Evolutionary conservation across 2,797 vertebrate genomes (phyloP).

Genomic region (Diglossa cyanea): DNA sequence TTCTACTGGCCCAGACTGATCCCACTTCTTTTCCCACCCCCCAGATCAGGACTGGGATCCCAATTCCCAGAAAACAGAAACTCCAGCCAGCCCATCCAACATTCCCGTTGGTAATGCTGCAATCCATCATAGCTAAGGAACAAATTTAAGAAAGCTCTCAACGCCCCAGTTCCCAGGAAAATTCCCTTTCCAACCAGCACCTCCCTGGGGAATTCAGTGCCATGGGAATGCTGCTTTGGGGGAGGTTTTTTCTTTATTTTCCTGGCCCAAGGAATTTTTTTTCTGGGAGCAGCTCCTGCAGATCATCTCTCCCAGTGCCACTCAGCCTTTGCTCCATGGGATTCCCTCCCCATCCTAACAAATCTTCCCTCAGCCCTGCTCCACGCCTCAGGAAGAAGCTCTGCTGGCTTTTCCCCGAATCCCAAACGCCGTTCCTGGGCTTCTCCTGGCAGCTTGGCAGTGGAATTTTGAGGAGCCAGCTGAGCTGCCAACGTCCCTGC

Average conservation of each 20-base stretch:
- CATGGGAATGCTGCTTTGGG: background rate
- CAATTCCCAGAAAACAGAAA: background rate
- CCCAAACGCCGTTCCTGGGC: accelerated
- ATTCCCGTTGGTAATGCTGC: background rate
- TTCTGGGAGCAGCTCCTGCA: background rate
- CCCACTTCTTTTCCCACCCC: background rate
- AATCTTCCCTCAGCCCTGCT: background rate
- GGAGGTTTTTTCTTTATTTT: background rate
- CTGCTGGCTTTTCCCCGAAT: background rate
- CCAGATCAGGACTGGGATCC: background rate
- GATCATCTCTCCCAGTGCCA: accelerated
- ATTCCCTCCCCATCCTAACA: background rate
- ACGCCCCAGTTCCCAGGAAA: background rate
- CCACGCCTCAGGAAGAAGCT: background rate
- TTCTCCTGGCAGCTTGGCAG: background rate
- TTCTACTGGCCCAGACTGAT: accelerated
- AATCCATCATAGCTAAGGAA: background rate
- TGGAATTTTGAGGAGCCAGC: background rate
- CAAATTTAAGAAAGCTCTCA: slow-evolving; percentile 4
- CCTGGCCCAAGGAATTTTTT: background rate
- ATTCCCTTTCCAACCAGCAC: background rate
- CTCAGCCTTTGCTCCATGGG: accelerated
- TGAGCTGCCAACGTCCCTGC: slow-evolving; percentile 7
- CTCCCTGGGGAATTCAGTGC: background rate
- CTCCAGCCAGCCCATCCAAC: background rate